These are phyloP conservation scores for Botia almorhae DNA, from an alignment of 2,797 vertebrate species.

Conservation along the genomic window DNA sequence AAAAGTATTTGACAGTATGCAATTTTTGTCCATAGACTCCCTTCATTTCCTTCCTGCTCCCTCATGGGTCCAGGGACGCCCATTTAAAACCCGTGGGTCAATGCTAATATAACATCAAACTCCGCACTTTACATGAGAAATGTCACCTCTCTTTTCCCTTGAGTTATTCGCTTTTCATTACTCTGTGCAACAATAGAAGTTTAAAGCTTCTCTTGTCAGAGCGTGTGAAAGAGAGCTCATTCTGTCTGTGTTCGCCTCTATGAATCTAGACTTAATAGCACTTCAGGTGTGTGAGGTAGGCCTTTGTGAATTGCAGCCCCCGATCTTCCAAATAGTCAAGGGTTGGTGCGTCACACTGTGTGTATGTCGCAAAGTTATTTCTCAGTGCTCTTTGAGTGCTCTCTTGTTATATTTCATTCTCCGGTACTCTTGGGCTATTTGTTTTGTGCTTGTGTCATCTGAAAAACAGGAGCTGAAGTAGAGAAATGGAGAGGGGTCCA, in stretches of 20 bases:
- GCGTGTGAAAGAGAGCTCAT: constrained; percentile 25
- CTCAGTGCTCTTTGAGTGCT: constrained; percentile 50
- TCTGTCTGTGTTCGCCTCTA: constrained; percentile 27
- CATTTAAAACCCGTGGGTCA: neutral
- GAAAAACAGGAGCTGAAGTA: constrained; percentile 53
- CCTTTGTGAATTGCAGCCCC: constrained; percentile 49
- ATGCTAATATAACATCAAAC: neutral
- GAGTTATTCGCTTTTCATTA: neutral
- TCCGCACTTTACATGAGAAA: neutral
- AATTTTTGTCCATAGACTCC: no score
- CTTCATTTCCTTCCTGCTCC: neutral
- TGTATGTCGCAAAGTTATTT: constrained; percentile 53
- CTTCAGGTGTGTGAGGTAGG: constrained; percentile 44
- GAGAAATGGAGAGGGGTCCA: constrained; percentile 43
- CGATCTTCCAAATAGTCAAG: constrained; percentile 40
- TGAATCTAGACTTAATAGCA: constrained; percentile 45
- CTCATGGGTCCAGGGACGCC: neutral
- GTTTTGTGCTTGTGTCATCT: constrained; percentile 59
- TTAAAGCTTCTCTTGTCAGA: neutral
- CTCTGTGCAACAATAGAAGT: neutral
- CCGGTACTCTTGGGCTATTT: constrained; percentile 51
- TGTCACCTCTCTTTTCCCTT: neutral
- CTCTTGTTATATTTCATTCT: constrained; percentile 59
- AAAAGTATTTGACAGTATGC: neutral
- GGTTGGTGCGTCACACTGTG: constrained; percentile 37